Base-by-base conservation (phyloP, 2,797 vertebrate genomes). In the Bovichtus diacanthus region DNA sequence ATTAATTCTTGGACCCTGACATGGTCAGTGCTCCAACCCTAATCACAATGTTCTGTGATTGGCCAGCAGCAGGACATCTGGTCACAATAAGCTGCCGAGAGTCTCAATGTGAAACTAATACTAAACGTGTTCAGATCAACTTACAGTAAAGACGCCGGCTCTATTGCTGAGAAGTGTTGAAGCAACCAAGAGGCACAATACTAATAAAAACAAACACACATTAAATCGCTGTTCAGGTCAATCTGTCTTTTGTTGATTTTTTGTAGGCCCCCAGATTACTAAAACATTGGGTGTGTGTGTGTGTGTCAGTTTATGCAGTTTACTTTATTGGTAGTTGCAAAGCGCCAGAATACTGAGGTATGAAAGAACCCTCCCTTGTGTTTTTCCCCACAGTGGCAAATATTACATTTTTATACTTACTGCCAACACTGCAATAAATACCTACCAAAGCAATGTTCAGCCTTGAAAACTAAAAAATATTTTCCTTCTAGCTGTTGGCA, bases 31-130 rank as follows among this genome's bases (percentile, higher is more conserved):
- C n/a, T n/a, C n/a, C n/a, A n/a, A n/a, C n/a, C n/a, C n/a, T n/a
- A n/a, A n/a, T n/a, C n/a, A 34, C 54, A 51, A 23, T 41, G 54
- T 51, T 74, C 67, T n/a, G 38, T 73, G 82, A 84, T 77, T 76
- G 64, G 74, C 70, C 68, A 59, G 56, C 78, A 85, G 81, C 81
- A 47, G 74, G 49, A 41, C 64, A 82, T 73, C 80, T 84, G 81
- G 54, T 7, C 49, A 44, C 49, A 71, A 54, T 1, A 59, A 59
- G 66, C 75, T 1, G 3, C 81, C 66, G 80, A 58, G 77, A 78
- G 31, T 54, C 36, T 68, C 50, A 81, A 27, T 66, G 23, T 4
- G 66, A 23, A 0, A 7, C 65, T 84, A 56, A 88, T 27, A 15
- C 47, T 71, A 43, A 86, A 83, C 79, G 44, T 83, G 87, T 80